These are phyloP conservation scores for Macrophya annulata DNA, from an alignment of 2,888 invertebrate species.

Conservation along the genomic window DNA sequence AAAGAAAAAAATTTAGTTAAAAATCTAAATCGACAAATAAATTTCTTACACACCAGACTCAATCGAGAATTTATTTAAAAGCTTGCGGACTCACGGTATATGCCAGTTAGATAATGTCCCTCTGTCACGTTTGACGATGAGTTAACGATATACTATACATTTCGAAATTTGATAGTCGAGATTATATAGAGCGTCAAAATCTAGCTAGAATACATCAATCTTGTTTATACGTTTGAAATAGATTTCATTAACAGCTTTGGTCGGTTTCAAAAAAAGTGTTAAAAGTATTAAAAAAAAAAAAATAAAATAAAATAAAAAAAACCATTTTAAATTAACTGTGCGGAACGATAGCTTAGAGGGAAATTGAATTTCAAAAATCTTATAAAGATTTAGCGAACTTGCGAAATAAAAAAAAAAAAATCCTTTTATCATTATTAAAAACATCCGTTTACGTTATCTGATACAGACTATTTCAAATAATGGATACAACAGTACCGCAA, in stretches of 20 bases:
- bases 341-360: neutral
- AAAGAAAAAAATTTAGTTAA: neutral
- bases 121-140: neutral
- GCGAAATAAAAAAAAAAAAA: too few species aligned
- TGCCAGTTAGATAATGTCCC: neutral
- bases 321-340: neutral
- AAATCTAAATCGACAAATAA: neutral
- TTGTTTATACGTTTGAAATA: conserved; percentile 35
- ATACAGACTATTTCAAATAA: conserved; percentile 15
- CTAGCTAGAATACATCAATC: conserved; percentile 8
- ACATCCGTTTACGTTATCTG: neutral
- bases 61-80: neutral
- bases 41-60: neutral
- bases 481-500: neutral
- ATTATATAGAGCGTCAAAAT: conserved; percentile 15
- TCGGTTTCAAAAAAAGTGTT: neutral
- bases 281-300: neutral
- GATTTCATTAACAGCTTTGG: conserved; percentile 15
- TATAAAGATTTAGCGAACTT: neutral
- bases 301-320: neutral
- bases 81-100: neutral
- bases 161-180: neutral
- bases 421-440: neutral
- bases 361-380: neutral
- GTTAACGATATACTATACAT: neutral